Conservation (phyloP, 2,888 invertebrate species). For the Pandemis cinnamomeana region DNA sequence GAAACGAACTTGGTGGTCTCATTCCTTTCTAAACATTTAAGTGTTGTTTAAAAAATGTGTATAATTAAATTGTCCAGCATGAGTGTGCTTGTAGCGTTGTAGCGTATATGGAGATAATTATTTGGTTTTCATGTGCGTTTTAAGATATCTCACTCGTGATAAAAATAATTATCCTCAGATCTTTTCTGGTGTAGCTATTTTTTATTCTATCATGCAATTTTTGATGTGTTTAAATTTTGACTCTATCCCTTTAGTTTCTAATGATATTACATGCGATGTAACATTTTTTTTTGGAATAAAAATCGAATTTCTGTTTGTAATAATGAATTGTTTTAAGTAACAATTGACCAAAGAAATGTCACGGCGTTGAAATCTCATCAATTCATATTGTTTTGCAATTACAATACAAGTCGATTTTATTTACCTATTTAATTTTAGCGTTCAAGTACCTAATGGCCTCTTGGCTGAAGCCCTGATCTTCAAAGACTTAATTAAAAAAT, state of each 20-base stretch:
- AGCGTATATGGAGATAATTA: conserved; percentile 5
- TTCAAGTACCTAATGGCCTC: conserved; percentile 40
- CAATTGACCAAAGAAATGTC: conserved; percentile 24
- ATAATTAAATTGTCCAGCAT: conserved; percentile 25
- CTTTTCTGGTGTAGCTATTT: background rate
- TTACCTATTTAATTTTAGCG: conserved; percentile 43
- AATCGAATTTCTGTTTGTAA: conserved; percentile 25
- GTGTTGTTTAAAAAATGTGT: conserved; percentile 22
- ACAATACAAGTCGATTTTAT: conserved; percentile 5
- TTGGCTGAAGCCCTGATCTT: conserved; percentile 46
- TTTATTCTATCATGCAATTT: conserved; percentile 39
- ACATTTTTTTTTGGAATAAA: conserved; percentile 33
- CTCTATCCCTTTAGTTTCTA: conserved; percentile 19
- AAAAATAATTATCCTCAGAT: conserved; percentile 1
- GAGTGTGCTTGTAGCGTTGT: conserved; percentile 10
- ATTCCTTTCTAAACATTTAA: conserved; percentile 44
- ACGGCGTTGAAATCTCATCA: conserved; percentile 19
- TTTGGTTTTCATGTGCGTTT: background rate
- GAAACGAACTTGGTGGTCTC: conserved; percentile 44
- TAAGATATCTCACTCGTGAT: background rate
- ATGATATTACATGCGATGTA: conserved; percentile 45
- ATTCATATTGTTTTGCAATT: conserved; percentile 16
- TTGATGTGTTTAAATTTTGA: conserved; percentile 36
- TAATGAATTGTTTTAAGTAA: conserved; percentile 20
- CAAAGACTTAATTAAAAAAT: conserved; percentile 46